These are phyloP conservation scores for Drosophila watanabei DNA, from an alignment of 1,140 invertebrate species.

Conservation along the genomic window DNA sequence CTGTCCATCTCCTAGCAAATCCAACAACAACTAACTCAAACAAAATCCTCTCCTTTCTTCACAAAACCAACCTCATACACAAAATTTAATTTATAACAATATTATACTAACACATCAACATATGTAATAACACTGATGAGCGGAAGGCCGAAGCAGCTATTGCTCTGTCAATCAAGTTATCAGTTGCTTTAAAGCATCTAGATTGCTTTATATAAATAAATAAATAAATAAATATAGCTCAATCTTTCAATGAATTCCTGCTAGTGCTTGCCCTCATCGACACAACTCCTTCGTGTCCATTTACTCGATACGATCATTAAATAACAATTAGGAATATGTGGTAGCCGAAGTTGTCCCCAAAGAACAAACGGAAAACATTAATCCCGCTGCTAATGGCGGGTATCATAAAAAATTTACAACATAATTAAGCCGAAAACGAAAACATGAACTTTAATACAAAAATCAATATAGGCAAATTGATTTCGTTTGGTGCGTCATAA, in stretches of 20 bases:
- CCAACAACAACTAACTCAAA: too few relatives aligned
- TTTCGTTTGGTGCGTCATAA: conserved; percentile 65
- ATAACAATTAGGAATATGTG: conserved; percentile 31
- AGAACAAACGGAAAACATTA: conserved; percentile 16
- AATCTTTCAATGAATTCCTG: neutral
- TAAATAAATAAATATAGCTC: too few relatives aligned
- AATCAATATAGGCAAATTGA: conserved; percentile 78
- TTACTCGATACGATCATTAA: conserved; percentile 35
- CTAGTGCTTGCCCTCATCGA: neutral
- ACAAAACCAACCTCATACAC: too few relatives aligned
- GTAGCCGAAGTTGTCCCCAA: neutral
- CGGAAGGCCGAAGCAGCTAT: too few relatives aligned
- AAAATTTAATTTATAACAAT: too few relatives aligned
- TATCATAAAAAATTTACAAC: conserved; percentile 57
- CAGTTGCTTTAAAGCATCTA: too few relatives aligned
- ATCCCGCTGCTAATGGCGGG: conserved; percentile 15
- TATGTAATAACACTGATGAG: too few relatives aligned
- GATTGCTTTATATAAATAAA: too few relatives aligned
- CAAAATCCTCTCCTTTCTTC: too few relatives aligned
- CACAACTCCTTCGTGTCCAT: conserved; percentile 7
- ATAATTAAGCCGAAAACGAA: conserved; percentile 54
- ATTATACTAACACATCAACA: too few relatives aligned
- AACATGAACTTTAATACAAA: conserved; percentile 69
- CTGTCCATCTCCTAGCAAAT: too few relatives aligned
- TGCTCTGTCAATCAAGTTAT: too few relatives aligned